Evolutionary conservation across 1,140 invertebrate species (phyloP).

Genomic region (Musca domestica): DNA sequence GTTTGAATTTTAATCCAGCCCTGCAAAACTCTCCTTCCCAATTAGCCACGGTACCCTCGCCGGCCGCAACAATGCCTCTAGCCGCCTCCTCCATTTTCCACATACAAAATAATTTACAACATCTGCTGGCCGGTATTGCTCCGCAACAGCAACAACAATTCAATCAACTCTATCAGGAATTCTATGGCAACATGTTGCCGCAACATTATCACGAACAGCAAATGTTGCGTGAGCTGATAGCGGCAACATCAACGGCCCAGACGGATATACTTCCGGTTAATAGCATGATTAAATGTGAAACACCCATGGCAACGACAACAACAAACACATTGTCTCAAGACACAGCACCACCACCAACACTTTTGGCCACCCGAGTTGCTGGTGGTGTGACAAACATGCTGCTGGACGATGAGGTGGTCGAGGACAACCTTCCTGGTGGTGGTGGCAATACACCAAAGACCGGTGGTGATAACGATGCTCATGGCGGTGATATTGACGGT

Average conservation of each 20-base stretch:
- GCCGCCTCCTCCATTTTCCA: slow-evolving; percentile 11
- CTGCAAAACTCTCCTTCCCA: neutral
- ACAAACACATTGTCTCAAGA: neutral
- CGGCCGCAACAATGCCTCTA: neutral
- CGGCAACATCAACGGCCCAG: neutral
- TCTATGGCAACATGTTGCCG: slow-evolving; percentile 20
- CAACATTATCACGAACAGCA: neutral
- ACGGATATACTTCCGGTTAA: neutral
- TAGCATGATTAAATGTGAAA: no score
- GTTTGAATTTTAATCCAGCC: slow-evolving; percentile 36
- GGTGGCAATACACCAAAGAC: no score
- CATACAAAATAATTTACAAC: slow-evolving; percentile 13
- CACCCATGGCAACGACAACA: slow-evolving; percentile 25
- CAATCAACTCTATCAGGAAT: slow-evolving; percentile 20
- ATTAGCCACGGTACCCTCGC: neutral
- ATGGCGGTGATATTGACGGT: neutral
- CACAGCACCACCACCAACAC: neutral
- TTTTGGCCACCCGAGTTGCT: neutral
- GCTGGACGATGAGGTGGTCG: no score
- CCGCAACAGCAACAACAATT: slow-evolving; percentile 22
- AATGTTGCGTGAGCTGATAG: neutral
- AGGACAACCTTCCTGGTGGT: no score
- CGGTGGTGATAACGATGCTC: neutral
- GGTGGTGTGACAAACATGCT: no score
- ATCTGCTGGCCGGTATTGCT: neutral